Base-by-base conservation (phyloP, 1,140 invertebrate genomes). In the Matsumurasca onukii region DNA sequence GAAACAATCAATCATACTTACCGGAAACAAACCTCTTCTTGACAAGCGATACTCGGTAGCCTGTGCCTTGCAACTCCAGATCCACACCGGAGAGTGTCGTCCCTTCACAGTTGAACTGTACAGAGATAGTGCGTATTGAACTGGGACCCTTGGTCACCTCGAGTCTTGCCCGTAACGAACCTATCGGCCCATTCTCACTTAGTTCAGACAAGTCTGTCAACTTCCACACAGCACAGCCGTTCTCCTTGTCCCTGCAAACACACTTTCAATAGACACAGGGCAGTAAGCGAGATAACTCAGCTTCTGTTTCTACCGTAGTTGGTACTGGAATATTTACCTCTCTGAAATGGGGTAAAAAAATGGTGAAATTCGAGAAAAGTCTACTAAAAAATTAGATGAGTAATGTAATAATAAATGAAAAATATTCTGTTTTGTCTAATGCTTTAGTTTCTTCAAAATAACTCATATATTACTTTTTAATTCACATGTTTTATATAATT, bases 1-100 rank as follows among this genome's bases (percentile, higher is more conserved):
- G n/a, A n/a, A n/a, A n/a, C n/a, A n/a, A n/a, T n/a, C n/a, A n/a
- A n/a, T 5, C 5, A 39, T 31, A 74, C 82, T 83, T 83, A 90
- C 94, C 96, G 74, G 95, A 95, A 65, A 96, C 91, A 82, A 98
- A 97, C 78, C 95, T 85, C 73, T 94, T 88, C 79, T 98, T 98
- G 49, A 96, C 91, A 72, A 98, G 85, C 29, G 96, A 98, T 67
- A 98, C 81, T 76, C 96, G 86, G 80, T 98, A 98, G 3, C 95
- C 95, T 67, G 86, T 80, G 9, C 93, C 94, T 65, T 91, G 81
- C 22, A 98, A 82, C 79, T 96, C 92, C 80, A 98, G 98, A 75
- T 98, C 95, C 63, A 94, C 88, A 31, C 95, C 95, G 24, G 95
- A 97, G 12, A 98, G 80, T 0, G 95, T 97, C 31, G 95, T 93